These are phyloP conservation scores for Melanotaenia pygmaea DNA, from an alignment of 2,797 vertebrate genomes.

Conservation along the genomic window DNA sequence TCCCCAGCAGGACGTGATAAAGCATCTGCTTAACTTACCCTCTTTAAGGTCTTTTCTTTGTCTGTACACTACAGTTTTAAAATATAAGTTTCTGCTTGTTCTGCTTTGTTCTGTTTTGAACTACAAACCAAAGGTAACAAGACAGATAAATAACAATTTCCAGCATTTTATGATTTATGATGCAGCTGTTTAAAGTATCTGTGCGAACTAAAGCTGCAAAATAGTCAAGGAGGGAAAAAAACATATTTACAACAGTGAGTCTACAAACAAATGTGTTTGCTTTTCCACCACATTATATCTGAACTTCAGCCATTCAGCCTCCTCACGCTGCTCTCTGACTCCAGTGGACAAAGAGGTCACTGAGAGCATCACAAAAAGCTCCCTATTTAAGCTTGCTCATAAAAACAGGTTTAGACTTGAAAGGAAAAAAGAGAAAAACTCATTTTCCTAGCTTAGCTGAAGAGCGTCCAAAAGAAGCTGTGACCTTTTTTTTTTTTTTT, in stretches of 20 bases:
- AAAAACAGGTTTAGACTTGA: conserved; percentile 60
- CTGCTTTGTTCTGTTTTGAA: background rate
- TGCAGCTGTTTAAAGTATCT: background rate
- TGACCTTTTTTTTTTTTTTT: conserved; percentile 21
- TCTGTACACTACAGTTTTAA: no score
- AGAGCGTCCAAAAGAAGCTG: conserved; percentile 42
- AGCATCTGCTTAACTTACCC: background rate
- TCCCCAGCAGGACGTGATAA: background rate
- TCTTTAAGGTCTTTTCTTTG: background rate
- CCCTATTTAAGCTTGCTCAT: conserved; percentile 43
- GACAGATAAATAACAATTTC: background rate
- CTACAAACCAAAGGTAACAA: background rate
- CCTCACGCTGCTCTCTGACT: conserved; percentile 55
- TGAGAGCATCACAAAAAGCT: conserved; percentile 60
- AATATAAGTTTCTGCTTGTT: no score
- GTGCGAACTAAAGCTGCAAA: background rate
- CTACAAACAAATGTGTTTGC: conserved; percentile 51
- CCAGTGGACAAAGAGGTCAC: conserved; percentile 64
- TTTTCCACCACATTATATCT: conserved; percentile 55
- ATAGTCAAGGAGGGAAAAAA: conserved; percentile 1
- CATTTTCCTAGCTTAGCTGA: conserved; percentile 34
- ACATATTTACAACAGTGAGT: conserved; percentile 20
- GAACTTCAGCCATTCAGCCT: conserved; percentile 35
- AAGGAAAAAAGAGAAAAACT: conserved; percentile 28
- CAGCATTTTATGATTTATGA: background rate